Evolutionary conservation across 2,797 vertebrate genomes (phyloP).

Genomic region (Lepilemur ruficaudatus): DNA sequence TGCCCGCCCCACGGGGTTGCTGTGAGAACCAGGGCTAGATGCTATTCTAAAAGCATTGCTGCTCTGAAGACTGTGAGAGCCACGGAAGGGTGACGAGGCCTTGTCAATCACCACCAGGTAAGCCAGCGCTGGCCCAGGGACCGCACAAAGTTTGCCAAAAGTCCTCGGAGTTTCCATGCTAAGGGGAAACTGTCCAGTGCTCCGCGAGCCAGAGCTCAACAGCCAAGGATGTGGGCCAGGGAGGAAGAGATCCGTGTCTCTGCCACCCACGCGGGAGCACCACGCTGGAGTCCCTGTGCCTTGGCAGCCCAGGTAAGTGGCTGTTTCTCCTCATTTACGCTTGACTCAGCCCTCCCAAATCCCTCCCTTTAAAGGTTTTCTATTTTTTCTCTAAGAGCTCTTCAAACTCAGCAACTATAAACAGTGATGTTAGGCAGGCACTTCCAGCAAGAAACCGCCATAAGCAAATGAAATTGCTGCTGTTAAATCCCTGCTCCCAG

Average conservation of each 20-base stretch:
- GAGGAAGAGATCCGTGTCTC: neutral
- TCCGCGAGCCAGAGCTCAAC: neutral
- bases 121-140: fast-evolving
- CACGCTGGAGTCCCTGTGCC: fast-evolving
- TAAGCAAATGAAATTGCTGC: constrained; percentile 63
- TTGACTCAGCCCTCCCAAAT: neutral
- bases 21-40: neutral
- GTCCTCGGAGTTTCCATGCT: neutral
- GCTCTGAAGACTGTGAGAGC: neutral
- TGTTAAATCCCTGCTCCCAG: constrained; percentile 21
- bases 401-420: constrained; percentile 74
- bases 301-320: neutral
- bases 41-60: neutral
- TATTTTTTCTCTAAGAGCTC: constrained; percentile 50
- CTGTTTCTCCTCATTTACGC: neutral
- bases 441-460: constrained; percentile 62
- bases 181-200: neutral
- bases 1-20: neutral
- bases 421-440: constrained; percentile 55
- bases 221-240: fast-evolving
- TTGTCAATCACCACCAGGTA: neutral
- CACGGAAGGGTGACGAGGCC: neutral
- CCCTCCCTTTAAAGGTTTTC: neutral
- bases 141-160: neutral
- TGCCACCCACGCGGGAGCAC: fast-evolving